phyloP scores from a whole-genome alignment of 2,888 invertebrate species.

The Mesoligia furuncula region DNA sequence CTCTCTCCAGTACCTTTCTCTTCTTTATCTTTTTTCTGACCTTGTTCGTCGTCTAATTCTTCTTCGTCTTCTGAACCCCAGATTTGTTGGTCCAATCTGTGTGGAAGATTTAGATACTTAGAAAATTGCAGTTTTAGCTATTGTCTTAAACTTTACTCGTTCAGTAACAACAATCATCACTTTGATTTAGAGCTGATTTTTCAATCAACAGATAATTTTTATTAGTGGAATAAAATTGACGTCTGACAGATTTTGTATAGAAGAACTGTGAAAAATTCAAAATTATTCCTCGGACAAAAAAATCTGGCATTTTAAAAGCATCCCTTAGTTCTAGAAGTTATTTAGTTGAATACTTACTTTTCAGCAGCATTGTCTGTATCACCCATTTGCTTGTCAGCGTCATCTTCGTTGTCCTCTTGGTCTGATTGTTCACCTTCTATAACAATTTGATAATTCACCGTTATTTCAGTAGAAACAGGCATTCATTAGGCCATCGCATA shows the following conservation, averaged over 20 bases:
- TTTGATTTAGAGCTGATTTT: neutral
- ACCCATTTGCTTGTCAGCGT: conserved; percentile 99
- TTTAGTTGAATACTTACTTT: conserved; percentile 79
- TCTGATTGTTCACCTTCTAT: conserved; percentile 91
- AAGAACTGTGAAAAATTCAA: too few relatives aligned
- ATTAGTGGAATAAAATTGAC: too few relatives aligned
- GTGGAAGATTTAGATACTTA: conserved; percentile 63
- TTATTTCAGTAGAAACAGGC: neutral
- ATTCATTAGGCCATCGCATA: neutral
- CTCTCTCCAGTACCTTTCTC: conserved; percentile 91
- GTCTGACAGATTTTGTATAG: too few relatives aligned
- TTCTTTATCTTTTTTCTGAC: conserved; percentile 90
- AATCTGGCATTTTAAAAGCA: too few relatives aligned
- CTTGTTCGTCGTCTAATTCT: conserved; percentile 90
- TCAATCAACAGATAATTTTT: too few relatives aligned
- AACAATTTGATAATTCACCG: neutral
- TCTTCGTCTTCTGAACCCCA: conserved; percentile 96
- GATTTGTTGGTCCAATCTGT: conserved; percentile 93
- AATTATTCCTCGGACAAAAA: too few relatives aligned
- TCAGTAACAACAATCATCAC: neutral
- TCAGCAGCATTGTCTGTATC: conserved; percentile 97
- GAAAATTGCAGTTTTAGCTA: neutral
- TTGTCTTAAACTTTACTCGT: neutral
- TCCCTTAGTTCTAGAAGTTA: too few relatives aligned
- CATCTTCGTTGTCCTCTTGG: conserved; percentile 93